Evolutionary conservation across 2,888 invertebrate species (phyloP).

Genomic region (Ypsolopha scabrella): DNA sequence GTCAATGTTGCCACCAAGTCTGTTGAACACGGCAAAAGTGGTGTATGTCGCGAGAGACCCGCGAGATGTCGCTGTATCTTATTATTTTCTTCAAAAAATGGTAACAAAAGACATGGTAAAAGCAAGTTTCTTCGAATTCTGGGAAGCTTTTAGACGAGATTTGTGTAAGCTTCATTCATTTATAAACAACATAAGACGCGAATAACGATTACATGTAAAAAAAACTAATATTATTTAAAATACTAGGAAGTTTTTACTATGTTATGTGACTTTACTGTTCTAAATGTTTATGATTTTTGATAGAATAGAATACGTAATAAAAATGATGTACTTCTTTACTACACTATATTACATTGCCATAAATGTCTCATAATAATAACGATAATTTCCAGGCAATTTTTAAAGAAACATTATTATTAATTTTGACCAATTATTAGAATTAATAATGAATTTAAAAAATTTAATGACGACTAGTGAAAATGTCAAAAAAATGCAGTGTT

Average conservation of each 20-base stretch:
- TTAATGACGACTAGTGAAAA: too few relatives aligned
- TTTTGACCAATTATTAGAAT: too few relatives aligned
- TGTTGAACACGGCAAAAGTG: slow-evolving; percentile 62
- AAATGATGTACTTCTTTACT: too few relatives aligned
- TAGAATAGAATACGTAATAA: neutral
- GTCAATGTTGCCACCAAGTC: slow-evolving; percentile 65
- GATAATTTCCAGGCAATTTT: too few relatives aligned
- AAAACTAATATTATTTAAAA: too few relatives aligned
- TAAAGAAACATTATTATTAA: too few relatives aligned
- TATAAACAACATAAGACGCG: neutral
- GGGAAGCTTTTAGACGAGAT: slow-evolving; percentile 71
- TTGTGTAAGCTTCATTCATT: slow-evolving; percentile 48
- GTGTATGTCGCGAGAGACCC: slow-evolving; percentile 80
- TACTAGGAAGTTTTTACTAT: neutral
- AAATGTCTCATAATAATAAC: too few relatives aligned
- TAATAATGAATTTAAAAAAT: too few relatives aligned
- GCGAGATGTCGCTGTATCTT: slow-evolving; percentile 78
- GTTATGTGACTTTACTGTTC: slow-evolving; percentile 13
- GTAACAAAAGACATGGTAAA: slow-evolving; percentile 57
- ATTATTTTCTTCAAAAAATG: slow-evolving; percentile 75
- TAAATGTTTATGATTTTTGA: neutral
- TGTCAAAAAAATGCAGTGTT: too few relatives aligned
- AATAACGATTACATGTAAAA: too few relatives aligned
- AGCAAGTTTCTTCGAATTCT: slow-evolving; percentile 68
- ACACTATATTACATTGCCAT: too few relatives aligned